Base-by-base conservation (phyloP, 2,797 vertebrate species). In the Thalassophryne amazonica region DNA sequence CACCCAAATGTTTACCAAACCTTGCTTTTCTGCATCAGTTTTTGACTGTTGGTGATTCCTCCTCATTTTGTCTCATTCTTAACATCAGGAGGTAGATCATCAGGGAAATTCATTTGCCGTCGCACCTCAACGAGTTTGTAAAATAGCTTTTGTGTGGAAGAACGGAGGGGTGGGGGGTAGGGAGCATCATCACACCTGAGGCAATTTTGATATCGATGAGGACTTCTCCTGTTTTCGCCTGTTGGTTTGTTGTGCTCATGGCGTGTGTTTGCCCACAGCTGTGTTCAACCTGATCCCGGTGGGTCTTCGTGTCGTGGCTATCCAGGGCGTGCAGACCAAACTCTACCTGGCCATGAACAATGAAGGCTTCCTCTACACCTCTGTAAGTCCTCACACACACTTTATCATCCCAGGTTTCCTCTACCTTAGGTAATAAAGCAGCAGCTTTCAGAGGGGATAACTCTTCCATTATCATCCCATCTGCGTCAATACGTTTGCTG, bases 341-440 rank as follows among this genome's bases (percentile, higher is more conserved):
- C 85, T 98, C n/a, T 99, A 99, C 70, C 84, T 99, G 92, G 97
- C 97, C 37, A 99, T 99, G 97, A 99, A 98, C 90, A 97, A 95
- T 3, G 95, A 98, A 87, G 97, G 97, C 73, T 98, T 95, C 73
- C 90, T 99, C 53, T 99, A 99, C 80, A 96, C 96, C 79, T 99
- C 96, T 59, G 97, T 99, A 89, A 93, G 96, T 91, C 76, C 8
- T 27, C 13, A 16, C 30, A 14, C 46, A 12, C 31, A 8, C 38
- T 8, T n/a, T n/a, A n/a, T n/a, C n/a, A n/a, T n/a, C n/a, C n/a
- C n/a, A n/a, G n/a, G n/a, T n/a, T n/a, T n/a, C n/a, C 2, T 58
- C 21, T 11, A 33, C 41, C 25, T 14, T 33, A 37, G 15, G 46
- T 50, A 35, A 60, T 62, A 29, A 71, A 63, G 28, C 57, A 48